phyloP scores from a whole-genome alignment of 1,140 invertebrate genomes.

The Planococcus citri region DNA sequence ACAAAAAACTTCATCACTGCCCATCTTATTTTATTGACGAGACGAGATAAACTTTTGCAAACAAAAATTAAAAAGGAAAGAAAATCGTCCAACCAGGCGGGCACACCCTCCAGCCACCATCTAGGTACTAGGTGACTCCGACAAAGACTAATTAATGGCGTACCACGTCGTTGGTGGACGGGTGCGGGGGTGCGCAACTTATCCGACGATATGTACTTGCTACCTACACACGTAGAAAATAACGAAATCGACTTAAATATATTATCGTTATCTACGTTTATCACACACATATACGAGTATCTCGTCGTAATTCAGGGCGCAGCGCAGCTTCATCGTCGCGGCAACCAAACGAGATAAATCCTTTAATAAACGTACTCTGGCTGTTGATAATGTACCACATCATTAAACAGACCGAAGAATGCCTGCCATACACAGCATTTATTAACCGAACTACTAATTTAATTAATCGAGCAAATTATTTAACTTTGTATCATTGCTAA shows the following conservation, averaged over 20 bases:
- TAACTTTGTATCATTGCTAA: not conserved
- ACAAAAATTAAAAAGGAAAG: no score
- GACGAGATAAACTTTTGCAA: no score
- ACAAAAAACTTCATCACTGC: no score
- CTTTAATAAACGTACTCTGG: not conserved
- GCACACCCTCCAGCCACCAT: no score
- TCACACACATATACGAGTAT: not conserved
- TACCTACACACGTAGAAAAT: not conserved
- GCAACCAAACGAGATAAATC: not conserved
- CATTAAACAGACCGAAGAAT: slow-evolving; percentile 15
- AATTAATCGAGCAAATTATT: slow-evolving; percentile 13
- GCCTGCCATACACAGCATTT: not conserved
- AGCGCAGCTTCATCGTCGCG: not conserved
- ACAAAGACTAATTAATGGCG: not conserved
- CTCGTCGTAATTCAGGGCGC: no score
- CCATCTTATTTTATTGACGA: no score
- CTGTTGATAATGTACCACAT: slow-evolving; percentile 8
- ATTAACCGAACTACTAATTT: slow-evolving; percentile 17
- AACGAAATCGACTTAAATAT: slow-evolving; percentile 12
- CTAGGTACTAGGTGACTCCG: no score
- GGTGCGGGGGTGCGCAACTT: not conserved
- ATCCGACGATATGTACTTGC: no score
- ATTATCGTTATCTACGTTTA: slow-evolving; percentile 15
- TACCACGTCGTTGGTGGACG: no score
- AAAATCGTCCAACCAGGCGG: no score